Conservation (phyloP, 2,113 vertebrate species). For the Calonectris borealis region DNA sequence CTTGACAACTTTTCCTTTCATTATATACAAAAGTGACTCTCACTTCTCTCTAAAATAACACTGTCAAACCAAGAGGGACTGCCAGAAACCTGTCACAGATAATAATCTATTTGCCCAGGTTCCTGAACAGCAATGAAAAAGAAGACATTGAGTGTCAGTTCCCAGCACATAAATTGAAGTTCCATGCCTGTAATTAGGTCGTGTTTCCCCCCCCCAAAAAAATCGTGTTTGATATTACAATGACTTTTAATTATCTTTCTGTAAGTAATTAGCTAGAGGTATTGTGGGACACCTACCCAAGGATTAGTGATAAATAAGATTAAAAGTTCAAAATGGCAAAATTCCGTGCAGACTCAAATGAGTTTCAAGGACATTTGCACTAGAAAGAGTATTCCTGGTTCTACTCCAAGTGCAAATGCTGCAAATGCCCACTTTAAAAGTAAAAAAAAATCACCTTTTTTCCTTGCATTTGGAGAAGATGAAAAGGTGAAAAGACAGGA, state of each 20-base stretch:
- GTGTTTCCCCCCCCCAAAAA: not conserved
- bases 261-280: not conserved
- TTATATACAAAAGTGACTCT: conserved; percentile 52
- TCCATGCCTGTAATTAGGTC: not conserved
- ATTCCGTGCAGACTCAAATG: not conserved
- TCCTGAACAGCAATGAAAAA: conserved; percentile 38
- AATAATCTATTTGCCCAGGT: conserved; percentile 44
- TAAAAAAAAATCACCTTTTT: not conserved
- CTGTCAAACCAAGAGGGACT: conserved; percentile 49
- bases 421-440: not conserved
- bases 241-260: not conserved
- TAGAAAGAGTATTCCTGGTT: not conserved
- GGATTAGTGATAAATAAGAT: not conserved
- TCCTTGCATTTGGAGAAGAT: not conserved
- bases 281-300: not conserved
- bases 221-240: not conserved
- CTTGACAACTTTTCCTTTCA: conserved; percentile 50
- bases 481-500: not conserved
- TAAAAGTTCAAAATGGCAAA: not conserved
- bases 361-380: not conserved
- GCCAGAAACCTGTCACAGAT: conserved; percentile 53
- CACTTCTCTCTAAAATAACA: conserved; percentile 34
- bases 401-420: not conserved
- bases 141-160: conserved; percentile 17
- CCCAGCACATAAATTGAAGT: conserved; percentile 11